Evolutionary conservation across 2,888 invertebrate species (phyloP).

Genomic region (Eurytoma adleriae): DNA sequence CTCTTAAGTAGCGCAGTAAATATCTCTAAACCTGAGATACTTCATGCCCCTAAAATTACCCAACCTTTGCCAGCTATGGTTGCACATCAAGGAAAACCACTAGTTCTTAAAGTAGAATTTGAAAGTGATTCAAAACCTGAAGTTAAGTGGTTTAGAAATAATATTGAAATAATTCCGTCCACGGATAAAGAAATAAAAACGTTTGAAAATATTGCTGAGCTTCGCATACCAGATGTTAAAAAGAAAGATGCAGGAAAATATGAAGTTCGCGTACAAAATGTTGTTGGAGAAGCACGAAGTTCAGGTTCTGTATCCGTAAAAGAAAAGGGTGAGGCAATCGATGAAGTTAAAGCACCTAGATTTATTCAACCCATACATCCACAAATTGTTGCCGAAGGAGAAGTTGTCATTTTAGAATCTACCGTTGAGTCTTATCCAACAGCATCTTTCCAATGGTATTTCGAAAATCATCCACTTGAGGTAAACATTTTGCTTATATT

Average conservation of each 20-base stretch:
- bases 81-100: constrained; percentile 83
- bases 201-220: constrained; percentile 81
- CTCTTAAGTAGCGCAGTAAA: constrained; percentile 78
- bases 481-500: constrained; percentile 62
- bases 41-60: constrained; percentile 85
- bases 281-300: constrained; percentile 86
- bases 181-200: constrained; percentile 80
- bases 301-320: constrained; percentile 89
- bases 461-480: constrained; percentile 84
- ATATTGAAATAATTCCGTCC: constrained; percentile 83
- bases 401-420: constrained; percentile 88
- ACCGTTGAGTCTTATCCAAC: constrained; percentile 86
- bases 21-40: constrained; percentile 77
- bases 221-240: constrained; percentile 82
- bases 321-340: constrained; percentile 78
- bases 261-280: constrained; percentile 89
- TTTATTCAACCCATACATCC: constrained; percentile 86
- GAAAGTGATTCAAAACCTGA: constrained; percentile 84
- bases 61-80: constrained; percentile 87
- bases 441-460: constrained; percentile 93
- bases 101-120: constrained; percentile 84
- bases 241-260: constrained; percentile 91
- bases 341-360: constrained; percentile 83
- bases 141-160: constrained; percentile 91
- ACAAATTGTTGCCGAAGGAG: constrained; percentile 83